A percentile compares a stretch with the other conserved stretches of the same genome.
Evolutionary conservation across 2,888 invertebrate genomes (phyloP).

Genomic region (Alsophila aescularia): DNA sequence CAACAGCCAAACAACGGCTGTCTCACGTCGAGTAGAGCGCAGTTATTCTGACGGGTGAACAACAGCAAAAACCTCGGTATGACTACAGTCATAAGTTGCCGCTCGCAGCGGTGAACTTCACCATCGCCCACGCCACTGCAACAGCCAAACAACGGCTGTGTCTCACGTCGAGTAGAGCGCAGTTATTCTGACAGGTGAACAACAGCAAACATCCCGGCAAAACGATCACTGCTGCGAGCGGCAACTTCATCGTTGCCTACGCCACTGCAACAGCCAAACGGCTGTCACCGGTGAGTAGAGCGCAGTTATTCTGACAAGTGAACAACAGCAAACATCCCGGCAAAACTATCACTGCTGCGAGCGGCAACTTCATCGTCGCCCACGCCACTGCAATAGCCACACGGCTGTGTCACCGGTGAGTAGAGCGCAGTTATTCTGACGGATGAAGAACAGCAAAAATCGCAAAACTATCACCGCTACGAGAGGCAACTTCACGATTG

Average conservation of each 20-base stretch:
- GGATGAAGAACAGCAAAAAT: no score
- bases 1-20: slow-evolving; percentile 35
- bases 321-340: no score
- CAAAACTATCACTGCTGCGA: neutral
- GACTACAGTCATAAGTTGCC: slow-evolving; percentile 70
- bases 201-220: slow-evolving; percentile 90
- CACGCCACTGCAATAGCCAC: neutral
- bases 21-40: slow-evolving; percentile 89
- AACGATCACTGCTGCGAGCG: slow-evolving; percentile 58
- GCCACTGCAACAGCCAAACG: neutral
- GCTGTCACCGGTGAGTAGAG: neutral
- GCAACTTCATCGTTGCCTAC: neutral
- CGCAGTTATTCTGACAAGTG: no score
- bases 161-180: neutral
- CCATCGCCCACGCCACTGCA: neutral
- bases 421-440: no score
- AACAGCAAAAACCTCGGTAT: slow-evolving; percentile 90
- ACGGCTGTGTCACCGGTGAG: neutral
- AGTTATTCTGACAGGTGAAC: slow-evolving; percentile 87
- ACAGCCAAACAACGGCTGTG: neutral
- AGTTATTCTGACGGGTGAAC: slow-evolving; percentile 89
- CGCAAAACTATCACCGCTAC: no score
- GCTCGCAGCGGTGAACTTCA: neutral
- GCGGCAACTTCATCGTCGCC: neutral
- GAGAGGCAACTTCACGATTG: no score